Conservation (phyloP, 1,140 invertebrate genomes). For the Magallana ariakensis region DNA sequence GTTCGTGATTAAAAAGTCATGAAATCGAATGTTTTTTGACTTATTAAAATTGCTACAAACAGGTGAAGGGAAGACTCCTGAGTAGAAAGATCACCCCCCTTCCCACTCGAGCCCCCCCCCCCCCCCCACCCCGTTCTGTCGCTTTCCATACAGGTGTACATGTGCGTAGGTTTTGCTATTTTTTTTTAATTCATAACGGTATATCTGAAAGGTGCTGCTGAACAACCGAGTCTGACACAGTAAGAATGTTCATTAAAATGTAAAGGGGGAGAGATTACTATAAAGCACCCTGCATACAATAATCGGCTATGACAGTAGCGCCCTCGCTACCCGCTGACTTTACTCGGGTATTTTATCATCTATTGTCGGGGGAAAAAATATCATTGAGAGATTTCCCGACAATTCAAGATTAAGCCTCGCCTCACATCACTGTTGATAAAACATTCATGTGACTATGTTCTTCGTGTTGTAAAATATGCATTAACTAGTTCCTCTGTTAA, state of each 20-base stretch:
- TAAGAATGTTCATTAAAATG: constrained; percentile 6
- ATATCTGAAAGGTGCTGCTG: neutral
- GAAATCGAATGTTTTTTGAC: too few relatives aligned
- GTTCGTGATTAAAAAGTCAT: too few relatives aligned
- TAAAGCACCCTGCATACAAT: neutral
- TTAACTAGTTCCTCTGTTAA: neutral
- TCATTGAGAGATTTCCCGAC: neutral
- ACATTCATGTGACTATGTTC: neutral
- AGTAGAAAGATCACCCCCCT: too few relatives aligned
- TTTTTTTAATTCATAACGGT: too few relatives aligned
- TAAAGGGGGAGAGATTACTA: neutral
- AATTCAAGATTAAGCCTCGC: neutral
- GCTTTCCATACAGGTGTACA: too few relatives aligned
- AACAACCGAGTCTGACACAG: neutral
- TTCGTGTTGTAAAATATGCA: neutral
- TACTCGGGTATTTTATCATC: neutral
- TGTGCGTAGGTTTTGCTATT: too few relatives aligned
- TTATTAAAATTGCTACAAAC: too few relatives aligned
- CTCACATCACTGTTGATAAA: neutral
- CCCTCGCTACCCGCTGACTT: neutral
- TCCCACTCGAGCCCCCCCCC: too few relatives aligned
- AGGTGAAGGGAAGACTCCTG: too few relatives aligned
- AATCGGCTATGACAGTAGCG: neutral
- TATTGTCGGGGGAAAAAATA: neutral
- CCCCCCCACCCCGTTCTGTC: too few relatives aligned